phyloP scores from a whole-genome alignment of 1,140 invertebrate species.

The Drosophila arawakana region DNA sequence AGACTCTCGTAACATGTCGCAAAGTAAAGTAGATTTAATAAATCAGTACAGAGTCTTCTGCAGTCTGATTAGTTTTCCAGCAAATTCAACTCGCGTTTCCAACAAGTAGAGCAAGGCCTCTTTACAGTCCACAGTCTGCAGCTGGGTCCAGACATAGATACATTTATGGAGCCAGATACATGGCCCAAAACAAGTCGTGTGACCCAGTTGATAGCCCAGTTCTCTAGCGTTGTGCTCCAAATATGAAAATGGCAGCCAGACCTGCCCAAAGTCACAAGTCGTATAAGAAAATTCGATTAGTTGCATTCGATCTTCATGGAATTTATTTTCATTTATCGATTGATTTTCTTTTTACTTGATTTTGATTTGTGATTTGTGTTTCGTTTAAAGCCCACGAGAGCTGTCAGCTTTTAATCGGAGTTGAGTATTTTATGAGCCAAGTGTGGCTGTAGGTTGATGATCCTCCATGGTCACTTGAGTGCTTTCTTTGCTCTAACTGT shows the following conservation, averaged over 20 bases:
- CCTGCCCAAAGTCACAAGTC: background rate
- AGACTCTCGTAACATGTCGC: constrained; percentile 16
- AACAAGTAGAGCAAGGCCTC: constrained; percentile 44
- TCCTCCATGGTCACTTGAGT: constrained; percentile 3
- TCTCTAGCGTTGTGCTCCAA: constrained; percentile 36
- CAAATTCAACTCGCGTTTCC: constrained; percentile 49
- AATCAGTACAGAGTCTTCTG: no score
- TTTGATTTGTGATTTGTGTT: background rate
- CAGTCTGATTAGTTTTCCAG: constrained; percentile 21
- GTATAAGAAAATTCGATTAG: constrained; percentile 1
- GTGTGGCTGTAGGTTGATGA: constrained; percentile 4
- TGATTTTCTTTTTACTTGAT: background rate
- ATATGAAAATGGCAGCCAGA: constrained; percentile 14
- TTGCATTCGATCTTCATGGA: constrained; percentile 22
- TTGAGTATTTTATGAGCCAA: background rate
- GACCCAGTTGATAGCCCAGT: constrained; percentile 61
- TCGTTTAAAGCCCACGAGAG: constrained; percentile 28
- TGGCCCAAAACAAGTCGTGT: constrained; percentile 52
- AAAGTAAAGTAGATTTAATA: constrained; percentile 23
- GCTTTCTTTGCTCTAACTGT: constrained; percentile 5
- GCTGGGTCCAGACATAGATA: background rate
- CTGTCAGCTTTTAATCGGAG: background rate
- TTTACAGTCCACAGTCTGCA: background rate
- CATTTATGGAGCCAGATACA: background rate
- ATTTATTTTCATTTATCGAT: background rate